Conservation (phyloP, 2,113 vertebrate species). For the Fulica atra region DNA sequence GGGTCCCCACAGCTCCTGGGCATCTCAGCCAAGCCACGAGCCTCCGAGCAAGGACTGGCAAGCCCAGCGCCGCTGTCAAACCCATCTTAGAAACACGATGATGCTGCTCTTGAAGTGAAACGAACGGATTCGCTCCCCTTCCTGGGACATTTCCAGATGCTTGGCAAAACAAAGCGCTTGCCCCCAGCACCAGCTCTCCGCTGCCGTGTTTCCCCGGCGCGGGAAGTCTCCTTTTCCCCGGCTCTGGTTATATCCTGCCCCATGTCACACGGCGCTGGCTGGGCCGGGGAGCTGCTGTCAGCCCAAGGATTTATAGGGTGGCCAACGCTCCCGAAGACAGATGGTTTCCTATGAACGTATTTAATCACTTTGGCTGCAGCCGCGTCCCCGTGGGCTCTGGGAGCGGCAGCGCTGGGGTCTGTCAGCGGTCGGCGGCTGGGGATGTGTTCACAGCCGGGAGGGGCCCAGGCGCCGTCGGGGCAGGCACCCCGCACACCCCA, state of each 20-base stretch:
- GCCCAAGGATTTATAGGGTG: neutral
- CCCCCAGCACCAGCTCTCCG: neutral
- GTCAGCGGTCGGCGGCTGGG: neutral
- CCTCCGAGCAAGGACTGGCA: neutral
- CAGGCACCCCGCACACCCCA: accelerated
- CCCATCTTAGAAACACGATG: neutral
- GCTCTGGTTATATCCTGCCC: neutral
- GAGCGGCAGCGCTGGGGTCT: neutral
- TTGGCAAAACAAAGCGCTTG: neutral
- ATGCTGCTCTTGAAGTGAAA: neutral
- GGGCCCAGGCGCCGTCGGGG: neutral
- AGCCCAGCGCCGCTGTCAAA: neutral
- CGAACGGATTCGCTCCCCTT: neutral
- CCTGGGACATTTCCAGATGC: neutral
- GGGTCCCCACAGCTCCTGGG: neutral
- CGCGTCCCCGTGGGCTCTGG: neutral
- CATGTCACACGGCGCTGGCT: accelerated
- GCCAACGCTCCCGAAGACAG: neutral
- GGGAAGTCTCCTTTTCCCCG: neutral
- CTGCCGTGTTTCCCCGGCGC: accelerated
- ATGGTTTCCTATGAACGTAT: neutral
- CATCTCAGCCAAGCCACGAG: accelerated
- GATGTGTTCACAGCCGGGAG: neutral
- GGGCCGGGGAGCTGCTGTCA: neutral
- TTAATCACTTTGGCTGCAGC: neutral